Base-by-base conservation (phyloP, 2,797 vertebrate species). In the Sebastes umbrosus region DNA sequence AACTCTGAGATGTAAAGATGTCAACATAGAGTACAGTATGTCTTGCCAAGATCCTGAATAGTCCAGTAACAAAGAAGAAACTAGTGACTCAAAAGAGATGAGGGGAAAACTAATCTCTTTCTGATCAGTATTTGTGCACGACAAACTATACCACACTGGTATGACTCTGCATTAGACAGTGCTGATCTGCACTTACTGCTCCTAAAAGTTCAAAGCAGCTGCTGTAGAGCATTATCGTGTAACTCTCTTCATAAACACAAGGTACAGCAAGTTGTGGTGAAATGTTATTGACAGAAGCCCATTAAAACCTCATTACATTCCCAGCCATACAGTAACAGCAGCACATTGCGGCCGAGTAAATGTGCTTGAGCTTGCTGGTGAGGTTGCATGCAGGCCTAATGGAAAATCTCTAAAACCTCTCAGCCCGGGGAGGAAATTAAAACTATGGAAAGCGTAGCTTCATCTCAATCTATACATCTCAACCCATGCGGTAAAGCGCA, bases 281-380 rank as follows among this genome's bases (percentile, higher is more conserved):
- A 76, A 68, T 64, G 46, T 82, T 87, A 87, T 82, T 75, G 79
- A 90, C 76, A 80, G 66, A 85, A 75, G 74, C 54, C 80, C 87
- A 87, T 92, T 91, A 92, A 89, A 85, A 84, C 11, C 79, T 87
- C 82, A 88, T 92, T 89, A 77, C 36, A 62, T 39, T 57, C n/a
- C 63, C 54, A 52, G 59, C 14, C 63, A 59, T 73, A 83, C 66
- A 83, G 65, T 46, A 81, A 36, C 68, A 76, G 84, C 71, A 77
- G 77, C 59, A 69, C 52, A 79, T 18, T 86, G 76, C 73, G 74
- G 75, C 63, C 20, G 6, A 85, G 70, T 67, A 82, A 65, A 87
- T 73, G 57, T 13, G n/a, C 58, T 63, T 0, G 6, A 67, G 79
- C 32, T 80, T 60, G 72, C 50, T 73, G 69, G 20, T 82, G 85